Conservation (phyloP, 2,113 vertebrate genomes). For the Hiodon alosoides region DNA sequence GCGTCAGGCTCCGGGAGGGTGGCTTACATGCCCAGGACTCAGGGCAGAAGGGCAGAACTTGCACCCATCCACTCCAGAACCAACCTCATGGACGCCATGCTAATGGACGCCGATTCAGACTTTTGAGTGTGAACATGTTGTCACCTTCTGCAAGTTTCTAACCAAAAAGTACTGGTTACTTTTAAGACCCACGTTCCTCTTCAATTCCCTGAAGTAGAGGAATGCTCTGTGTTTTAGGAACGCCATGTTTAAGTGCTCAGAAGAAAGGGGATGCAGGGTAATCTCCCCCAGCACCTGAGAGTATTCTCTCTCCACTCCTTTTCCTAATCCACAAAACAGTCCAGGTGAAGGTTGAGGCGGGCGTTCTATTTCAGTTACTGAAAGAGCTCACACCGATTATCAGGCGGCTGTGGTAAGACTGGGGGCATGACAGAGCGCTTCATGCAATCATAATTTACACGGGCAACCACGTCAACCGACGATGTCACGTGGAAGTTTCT, state of each 20-base stretch:
- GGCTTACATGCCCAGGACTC: conserved; percentile 52
- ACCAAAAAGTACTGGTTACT: conserved; percentile 61
- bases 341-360: no score
- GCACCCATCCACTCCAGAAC: conserved; percentile 84
- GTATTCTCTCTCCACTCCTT: conserved; percentile 18
- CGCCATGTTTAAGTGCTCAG: not conserved
- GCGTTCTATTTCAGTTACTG: no score
- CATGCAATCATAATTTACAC: conserved; percentile 14
- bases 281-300: conserved; percentile 34
- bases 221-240: not conserved
- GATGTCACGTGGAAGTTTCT: not conserved
- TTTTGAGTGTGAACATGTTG: conserved; percentile 58
- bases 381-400: not conserved
- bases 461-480: not conserved
- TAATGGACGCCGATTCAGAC: conserved; percentile 85
- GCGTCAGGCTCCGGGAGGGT: conserved; percentile 40
- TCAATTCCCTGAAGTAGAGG: not conserved
- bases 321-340: no score
- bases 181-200: conserved; percentile 41
- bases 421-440: conserved; percentile 17
- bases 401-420: conserved; percentile 22
- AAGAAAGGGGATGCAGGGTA: not conserved
- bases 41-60: conserved; percentile 53
- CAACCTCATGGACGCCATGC: conserved; percentile 85
- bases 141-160: conserved; percentile 1